Evolutionary conservation across 2,113 vertebrate species (phyloP).

Genomic region (Triplophysa dalaica): DNA sequence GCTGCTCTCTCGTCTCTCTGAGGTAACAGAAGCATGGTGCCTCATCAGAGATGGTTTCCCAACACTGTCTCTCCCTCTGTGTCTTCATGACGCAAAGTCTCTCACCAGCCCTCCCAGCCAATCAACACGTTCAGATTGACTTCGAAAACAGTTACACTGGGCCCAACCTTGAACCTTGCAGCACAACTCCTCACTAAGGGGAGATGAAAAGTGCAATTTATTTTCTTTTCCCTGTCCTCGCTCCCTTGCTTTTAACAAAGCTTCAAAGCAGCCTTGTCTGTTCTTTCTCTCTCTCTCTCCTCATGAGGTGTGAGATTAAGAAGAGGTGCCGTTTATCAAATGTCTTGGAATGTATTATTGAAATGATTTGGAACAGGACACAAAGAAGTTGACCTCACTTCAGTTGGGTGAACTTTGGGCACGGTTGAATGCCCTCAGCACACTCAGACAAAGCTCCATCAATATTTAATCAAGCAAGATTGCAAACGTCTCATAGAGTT

Average conservation of each 20-base stretch:
- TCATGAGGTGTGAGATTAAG: background rate
- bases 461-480: background rate
- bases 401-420: background rate
- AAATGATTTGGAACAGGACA: background rate
- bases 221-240: background rate
- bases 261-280: slow-evolving; percentile 11
- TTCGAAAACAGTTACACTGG: slow-evolving; percentile 11
- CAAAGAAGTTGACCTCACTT: slow-evolving; percentile 9
- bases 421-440: background rate
- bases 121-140: slow-evolving; percentile 3
- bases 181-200: background rate
- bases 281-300: background rate
- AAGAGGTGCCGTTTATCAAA: background rate
- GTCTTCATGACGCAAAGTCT: background rate
- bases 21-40: background rate
- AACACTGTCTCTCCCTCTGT: background rate
- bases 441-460: background rate
- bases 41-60: background rate
- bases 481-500: background rate
- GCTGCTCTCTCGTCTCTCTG: background rate
- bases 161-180: background rate
- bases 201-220: slow-evolving; percentile 4
- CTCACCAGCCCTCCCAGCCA: background rate
- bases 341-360: background rate
- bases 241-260: background rate